Evolutionary conservation across 2,113 vertebrate genomes (phyloP), one percentile per base, ranked within the genome.

Genomic region (Trematocara marginatum): DNA sequence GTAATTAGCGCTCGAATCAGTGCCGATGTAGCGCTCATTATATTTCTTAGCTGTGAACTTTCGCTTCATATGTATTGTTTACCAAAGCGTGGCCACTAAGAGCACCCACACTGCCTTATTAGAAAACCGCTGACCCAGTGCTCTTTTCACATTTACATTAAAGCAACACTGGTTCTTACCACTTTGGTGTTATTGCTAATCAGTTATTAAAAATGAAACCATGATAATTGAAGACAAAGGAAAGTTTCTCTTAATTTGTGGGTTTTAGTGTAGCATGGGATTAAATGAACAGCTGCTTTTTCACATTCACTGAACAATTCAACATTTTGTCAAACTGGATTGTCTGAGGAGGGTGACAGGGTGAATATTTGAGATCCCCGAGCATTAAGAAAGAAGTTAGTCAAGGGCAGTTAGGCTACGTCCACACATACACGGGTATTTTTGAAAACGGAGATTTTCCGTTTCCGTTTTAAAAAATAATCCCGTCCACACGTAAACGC

Each of bases 1-100:
- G 54, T 90, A 86, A 90, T 90, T 86, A 85, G 61, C 16, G n/a
- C 85, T 81, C 74, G 80, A 82, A 83, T 91, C 82, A 49, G 51
- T 38, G 45, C 42, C 20, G 79, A 79, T 81, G 56, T 51, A 57
- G 29, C 49, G 42, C 88, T 92, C 83, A 89, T 93, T 90, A 85
- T 89, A 86, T 86, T 35, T 66, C 80, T 87, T 69, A 47, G 79
- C 88, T 85, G 26, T 84, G 79, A 90, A 91, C 85, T 83, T 89
- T 86, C 7, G 31, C 38, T 89, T 83, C 79, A 81, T 88, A 87
- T 86, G 83, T 83, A 81, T 82, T 88, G 81, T 87, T 92, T 90
- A 83, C 76, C n/a, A 76, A 66, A 85, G 89, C 47, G 47, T 20
- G 49, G 76, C 56, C 81, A 74, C 66, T 59, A 20, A 83, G 54